Evolutionary conservation across 2,113 vertebrate genomes (phyloP).

Genomic region (Labrus mixtus): DNA sequence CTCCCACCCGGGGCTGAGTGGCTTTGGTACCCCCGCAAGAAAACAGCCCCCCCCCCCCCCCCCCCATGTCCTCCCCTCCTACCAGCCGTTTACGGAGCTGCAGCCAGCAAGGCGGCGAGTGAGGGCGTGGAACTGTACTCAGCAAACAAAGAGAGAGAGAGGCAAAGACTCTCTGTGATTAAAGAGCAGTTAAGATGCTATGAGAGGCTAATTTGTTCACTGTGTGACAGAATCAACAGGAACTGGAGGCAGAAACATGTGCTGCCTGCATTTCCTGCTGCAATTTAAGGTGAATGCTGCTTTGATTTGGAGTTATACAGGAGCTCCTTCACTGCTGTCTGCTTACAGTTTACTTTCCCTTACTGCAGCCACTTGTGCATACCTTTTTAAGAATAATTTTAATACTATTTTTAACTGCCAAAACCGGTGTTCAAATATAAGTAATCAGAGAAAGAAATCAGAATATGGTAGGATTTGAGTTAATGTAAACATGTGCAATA

Average conservation of each 20-base stretch:
- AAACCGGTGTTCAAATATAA: neutral
- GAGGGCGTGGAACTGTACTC: conserved; percentile 58
- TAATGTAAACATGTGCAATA: too few species aligned
- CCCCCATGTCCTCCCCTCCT: neutral
- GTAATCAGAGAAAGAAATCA: neutral
- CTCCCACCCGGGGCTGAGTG: conserved; percentile 47
- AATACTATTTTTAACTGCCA: neutral
- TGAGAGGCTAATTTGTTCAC: conserved; percentile 69
- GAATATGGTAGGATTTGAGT: neutral
- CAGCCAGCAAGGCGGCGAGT: conserved; percentile 58
- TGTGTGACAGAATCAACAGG: conserved; percentile 61
- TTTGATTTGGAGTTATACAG: neutral
- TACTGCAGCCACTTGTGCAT: neutral
- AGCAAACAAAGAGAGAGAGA: conserved; percentile 56
- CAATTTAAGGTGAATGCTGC: conserved; percentile 9
- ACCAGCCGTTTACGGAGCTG: conserved; percentile 46
- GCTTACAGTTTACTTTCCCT: neutral
- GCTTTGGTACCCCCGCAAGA: conserved; percentile 30
- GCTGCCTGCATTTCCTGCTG: conserved; percentile 40
- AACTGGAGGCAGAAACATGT: conserved; percentile 40
- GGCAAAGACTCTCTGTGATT: conserved; percentile 61
- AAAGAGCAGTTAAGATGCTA: conserved; percentile 68
- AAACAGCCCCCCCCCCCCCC: neutral
- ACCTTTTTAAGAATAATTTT: neutral
- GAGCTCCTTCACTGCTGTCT: neutral